Base-by-base conservation (phyloP, 2,888 invertebrate species). In the Xestia xanthographa region DNA sequence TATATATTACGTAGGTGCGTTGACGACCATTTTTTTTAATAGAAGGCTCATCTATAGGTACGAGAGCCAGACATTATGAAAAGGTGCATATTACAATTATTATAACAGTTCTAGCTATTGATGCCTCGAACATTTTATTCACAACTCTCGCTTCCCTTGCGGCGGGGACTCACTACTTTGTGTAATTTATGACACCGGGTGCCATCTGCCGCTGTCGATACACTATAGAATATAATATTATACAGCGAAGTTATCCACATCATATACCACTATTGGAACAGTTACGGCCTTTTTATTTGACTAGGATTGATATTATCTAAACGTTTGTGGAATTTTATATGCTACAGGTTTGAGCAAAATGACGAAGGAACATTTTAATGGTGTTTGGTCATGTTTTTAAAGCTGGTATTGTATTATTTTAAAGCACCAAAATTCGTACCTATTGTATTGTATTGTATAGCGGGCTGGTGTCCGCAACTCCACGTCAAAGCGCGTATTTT, bases 201-300 rank as follows among this genome's bases (percentile, higher is more conserved):
- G 66, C 77, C 85, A 82, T 86, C 87, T 86, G 88, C 81, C 70
- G 72, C 74, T 67, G 68, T 79, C 75, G 80, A 81, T 80, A 77
- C 58, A 22, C 63, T n/a, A 69, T 53, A 48, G 8, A 63, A 43
- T 43, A 11, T 72, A 75, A 73, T 80, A 83, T 85, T 80, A 81
- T 75, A 84, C 68, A 66, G 72, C 65, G 67, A 70, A 74, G 65
- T 75, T 72, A 72, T 73, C 48, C 73, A 65, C 63, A 66, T 79
- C 67, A 50, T 56, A 48, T 20, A 2, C 20, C 45, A 22, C 48
- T 48, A 48, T 48, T 2, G 48, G 22, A 50, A 50, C 56, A 65
- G 75, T 70, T 71, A 80, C 9, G 67, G 45, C 45, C 6, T 65
- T 86, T 75, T 83, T 62, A 71, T 75, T 63, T 14, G 45, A 56